A percentile compares a stretch with the other conserved stretches of the same genome.
These are phyloP conservation scores for Anguilla japonica DNA, from an alignment of 2,113 vertebrate species.

Conservation along the genomic window DNA sequence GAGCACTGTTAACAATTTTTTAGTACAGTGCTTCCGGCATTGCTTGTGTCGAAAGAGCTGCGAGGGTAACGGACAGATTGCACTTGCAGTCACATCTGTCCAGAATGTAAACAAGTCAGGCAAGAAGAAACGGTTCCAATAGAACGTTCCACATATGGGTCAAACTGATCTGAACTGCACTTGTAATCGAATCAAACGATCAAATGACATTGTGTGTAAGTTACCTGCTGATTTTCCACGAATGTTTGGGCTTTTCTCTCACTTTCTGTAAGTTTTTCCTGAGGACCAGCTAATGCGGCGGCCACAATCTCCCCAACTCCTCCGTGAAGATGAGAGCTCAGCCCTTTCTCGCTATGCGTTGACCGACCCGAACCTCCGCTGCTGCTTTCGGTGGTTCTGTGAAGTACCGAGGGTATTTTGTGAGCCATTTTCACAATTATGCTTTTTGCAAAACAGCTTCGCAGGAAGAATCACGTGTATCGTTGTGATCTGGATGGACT, in stretches of 20 bases:
- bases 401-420: neutral
- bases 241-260: constrained; percentile 40
- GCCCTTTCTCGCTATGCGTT: constrained; percentile 19
- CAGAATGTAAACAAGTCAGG: too few relatives aligned
- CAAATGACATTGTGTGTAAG: neutral
- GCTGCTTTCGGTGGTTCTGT: constrained; percentile 44
- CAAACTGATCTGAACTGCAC: neutral
- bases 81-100: too few relatives aligned
- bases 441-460: constrained; percentile 29
- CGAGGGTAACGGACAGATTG: too few relatives aligned
- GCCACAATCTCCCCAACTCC: constrained; percentile 20
- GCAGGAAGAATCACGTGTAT: neutral
- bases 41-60: too few relatives aligned
- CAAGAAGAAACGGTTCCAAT: too few relatives aligned
- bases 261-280: constrained; percentile 54
- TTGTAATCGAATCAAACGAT: neutral
- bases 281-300: constrained; percentile 48
- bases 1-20: too few relatives aligned
- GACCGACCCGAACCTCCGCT: constrained; percentile 23
- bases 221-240: constrained; percentile 53
- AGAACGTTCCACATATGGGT: neutral
- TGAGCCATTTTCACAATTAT: too few relatives aligned
- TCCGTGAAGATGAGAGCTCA: constrained; percentile 25
- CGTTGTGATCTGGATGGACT: too few relatives aligned
- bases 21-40: too few relatives aligned